These are phyloP conservation scores for Pelecanus crispus DNA, from an alignment of 2,113 vertebrate species.

Conservation along the genomic window DNA sequence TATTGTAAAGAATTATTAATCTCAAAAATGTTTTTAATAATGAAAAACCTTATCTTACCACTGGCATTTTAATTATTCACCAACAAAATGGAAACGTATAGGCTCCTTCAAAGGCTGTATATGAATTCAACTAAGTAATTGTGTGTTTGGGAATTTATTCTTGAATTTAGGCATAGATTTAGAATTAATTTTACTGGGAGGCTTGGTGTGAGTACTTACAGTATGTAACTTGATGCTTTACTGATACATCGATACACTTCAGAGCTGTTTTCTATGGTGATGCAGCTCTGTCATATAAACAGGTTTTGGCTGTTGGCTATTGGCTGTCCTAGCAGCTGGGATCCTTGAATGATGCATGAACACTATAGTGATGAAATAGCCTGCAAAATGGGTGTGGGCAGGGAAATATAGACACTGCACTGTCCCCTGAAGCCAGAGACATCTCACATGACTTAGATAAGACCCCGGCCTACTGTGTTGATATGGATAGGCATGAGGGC, in stretches of 20 bases:
- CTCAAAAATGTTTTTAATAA: not conserved
- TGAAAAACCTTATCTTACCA: not conserved
- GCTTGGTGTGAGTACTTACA: not conserved
- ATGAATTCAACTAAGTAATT: not conserved
- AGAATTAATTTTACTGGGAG: not conserved
- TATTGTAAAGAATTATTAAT: not conserved
- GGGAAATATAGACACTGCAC: not conserved
- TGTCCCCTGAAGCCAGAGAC: not conserved
- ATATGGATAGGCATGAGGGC: not conserved
- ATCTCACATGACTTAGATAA: not conserved
- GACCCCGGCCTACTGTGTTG: not conserved
- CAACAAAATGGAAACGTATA: not conserved
- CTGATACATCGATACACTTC: not conserved
- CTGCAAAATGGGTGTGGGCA: not conserved
- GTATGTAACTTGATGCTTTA: not conserved
- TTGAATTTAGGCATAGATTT: not conserved
- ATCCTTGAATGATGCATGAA: not conserved
- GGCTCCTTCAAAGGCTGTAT: not conserved
- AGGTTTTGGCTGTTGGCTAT: not conserved
- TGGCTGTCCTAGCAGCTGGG: not conserved
- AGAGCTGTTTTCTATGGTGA: not conserved
- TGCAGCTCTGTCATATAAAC: not conserved
- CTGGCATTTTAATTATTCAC: not conserved
- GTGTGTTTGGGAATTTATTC: not conserved
- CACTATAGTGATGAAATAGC: not conserved